Percentiles rank a stretch among this genome's conserved stretches.
Evolutionary conservation across 2,888 invertebrate genomes (phyloP).

Genomic region (Agrochola lychnidis): DNA sequence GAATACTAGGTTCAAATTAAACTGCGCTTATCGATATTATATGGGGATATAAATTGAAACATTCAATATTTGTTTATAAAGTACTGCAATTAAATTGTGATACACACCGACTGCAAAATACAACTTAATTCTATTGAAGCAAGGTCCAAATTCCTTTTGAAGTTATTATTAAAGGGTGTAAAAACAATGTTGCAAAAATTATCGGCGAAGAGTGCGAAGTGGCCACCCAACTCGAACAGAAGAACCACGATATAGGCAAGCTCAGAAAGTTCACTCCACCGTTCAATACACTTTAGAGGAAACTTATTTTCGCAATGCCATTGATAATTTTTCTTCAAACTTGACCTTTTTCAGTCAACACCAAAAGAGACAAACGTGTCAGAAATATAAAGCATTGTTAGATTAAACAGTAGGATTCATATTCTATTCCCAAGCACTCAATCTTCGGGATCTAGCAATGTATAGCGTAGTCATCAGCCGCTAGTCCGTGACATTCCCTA

Average conservation of each 20-base stretch:
- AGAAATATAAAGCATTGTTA: background rate
- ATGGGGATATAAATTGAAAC: constrained; percentile 51
- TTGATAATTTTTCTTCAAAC: background rate
- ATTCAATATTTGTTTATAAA: constrained; percentile 60
- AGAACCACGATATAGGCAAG: background rate
- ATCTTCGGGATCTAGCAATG: background rate
- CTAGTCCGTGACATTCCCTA: background rate
- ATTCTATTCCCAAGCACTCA: background rate
- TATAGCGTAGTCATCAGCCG: background rate
- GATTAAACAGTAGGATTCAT: background rate
- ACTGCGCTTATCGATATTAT: constrained; percentile 8
- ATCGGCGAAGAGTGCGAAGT: constrained; percentile 57
- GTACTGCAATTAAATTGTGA: constrained; percentile 43
- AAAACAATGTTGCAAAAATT: constrained; percentile 70
- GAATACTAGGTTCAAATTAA: constrained; percentile 13
- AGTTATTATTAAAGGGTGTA: constrained; percentile 31
- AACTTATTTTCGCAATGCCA: background rate
- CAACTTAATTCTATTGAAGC: background rate
- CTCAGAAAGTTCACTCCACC: constrained; percentile 18
- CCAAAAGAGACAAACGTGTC: background rate
- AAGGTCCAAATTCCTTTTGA: constrained; percentile 18
- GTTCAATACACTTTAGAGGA: background rate
- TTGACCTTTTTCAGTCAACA: background rate
- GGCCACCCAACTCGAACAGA: constrained; percentile 76
- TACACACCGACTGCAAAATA: constrained; percentile 1